These are phyloP conservation scores for Heliocidaris tuberculata DNA, from an alignment of 35 echinoderm and acorn worm genomes.

Conservation along the genomic window DNA sequence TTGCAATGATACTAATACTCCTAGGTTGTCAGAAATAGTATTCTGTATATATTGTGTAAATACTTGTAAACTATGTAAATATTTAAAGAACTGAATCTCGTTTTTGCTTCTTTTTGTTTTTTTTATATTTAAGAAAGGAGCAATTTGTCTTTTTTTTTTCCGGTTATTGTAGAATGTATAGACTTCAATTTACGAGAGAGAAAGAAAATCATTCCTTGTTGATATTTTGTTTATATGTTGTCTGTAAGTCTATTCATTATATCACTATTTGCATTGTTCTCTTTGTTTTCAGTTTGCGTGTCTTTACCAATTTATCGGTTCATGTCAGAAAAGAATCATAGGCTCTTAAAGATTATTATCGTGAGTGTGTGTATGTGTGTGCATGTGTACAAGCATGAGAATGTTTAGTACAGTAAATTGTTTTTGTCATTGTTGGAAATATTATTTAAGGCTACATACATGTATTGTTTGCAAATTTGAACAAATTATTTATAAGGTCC, in stretches of 20 bases:
- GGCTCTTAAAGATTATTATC: background rate
- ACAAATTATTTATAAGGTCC: background rate
- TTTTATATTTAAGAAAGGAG: constrained; percentile 21
- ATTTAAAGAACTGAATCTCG: background rate
- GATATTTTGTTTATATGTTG: background rate
- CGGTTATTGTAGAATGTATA: background rate
- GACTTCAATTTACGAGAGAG: background rate
- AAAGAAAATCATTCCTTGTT: constrained; percentile 39
- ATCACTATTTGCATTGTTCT: background rate
- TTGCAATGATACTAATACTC: constrained; percentile 1
- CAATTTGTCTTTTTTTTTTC: background rate
- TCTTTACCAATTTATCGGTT: constrained; percentile 18
- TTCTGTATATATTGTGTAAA: constrained; percentile 43
- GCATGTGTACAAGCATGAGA: background rate
- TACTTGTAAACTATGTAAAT: constrained; percentile 34
- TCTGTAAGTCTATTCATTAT: background rate
- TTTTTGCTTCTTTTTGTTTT: constrained; percentile 17
- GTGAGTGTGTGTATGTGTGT: background rate
- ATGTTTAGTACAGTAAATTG: background rate
- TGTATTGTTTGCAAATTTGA: constrained; percentile 19
- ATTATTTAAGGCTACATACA: background rate
- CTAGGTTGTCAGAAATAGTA: background rate
- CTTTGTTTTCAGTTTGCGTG: constrained; percentile 33
- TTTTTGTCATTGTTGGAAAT: background rate
- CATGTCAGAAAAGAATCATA: background rate